A percentile compares a stretch with the other conserved stretches of the same genome.
These are phyloP conservation scores for Chrosomus eos DNA, from an alignment of 2,797 vertebrate species.

Conservation along the genomic window DNA sequence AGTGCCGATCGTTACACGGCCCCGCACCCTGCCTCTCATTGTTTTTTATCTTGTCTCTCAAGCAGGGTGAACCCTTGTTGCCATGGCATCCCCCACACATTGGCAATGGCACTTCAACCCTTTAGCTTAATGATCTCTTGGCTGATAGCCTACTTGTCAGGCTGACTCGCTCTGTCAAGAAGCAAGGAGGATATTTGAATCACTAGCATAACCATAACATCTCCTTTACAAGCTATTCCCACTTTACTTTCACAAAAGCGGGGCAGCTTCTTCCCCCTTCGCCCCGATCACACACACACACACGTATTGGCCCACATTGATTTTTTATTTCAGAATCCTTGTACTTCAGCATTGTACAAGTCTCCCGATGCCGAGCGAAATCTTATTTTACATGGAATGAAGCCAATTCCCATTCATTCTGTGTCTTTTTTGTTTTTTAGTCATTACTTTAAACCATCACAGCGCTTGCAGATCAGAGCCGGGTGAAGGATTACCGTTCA, in stretches of 20 bases:
- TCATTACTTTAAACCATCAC: constrained; percentile 77
- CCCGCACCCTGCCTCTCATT: constrained; percentile 80
- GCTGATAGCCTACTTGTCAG: constrained; percentile 85
- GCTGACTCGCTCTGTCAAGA: constrained; percentile 77
- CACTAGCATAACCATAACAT: constrained; percentile 48
- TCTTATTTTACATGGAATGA: constrained; percentile 65
- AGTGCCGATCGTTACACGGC: constrained; percentile 76
- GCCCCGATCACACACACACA: not conserved
- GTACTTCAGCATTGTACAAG: constrained; percentile 51
- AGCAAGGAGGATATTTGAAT: constrained; percentile 61
- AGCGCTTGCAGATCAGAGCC: constrained; percentile 74
- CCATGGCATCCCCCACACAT: constrained; percentile 78
- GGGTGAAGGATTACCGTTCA: constrained; percentile 78
- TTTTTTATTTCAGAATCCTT: constrained; percentile 58
- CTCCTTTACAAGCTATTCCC: constrained; percentile 49
- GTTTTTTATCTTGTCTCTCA: constrained; percentile 83
- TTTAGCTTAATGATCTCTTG: constrained; percentile 87
- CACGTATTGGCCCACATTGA: constrained; percentile 50
- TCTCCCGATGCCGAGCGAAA: constrained; percentile 63
- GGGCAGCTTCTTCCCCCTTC: constrained; percentile 25
- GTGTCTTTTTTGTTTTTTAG: constrained; percentile 70
- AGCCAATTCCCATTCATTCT: constrained; percentile 75
- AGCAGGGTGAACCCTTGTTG: constrained; percentile 78
- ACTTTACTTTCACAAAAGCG: constrained; percentile 50
- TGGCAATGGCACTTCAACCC: constrained; percentile 85